Evolutionary conservation across 2,888 invertebrate species (phyloP).

Genomic region (Rhopalosiphum nymphaeae): DNA sequence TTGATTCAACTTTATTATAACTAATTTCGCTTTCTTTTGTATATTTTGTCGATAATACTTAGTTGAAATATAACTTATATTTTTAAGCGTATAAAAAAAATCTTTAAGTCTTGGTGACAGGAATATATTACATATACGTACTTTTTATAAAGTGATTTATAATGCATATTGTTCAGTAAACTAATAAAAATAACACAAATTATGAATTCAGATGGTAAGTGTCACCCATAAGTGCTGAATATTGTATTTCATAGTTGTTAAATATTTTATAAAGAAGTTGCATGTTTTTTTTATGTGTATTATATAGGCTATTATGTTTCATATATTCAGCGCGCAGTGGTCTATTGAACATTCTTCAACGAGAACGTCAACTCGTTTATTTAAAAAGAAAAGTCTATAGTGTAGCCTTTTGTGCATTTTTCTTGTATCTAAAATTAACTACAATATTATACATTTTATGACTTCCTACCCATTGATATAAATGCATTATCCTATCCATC

Average conservation of each 20-base stretch:
- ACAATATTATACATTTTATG: background rate
- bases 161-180: background rate
- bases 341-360: background rate
- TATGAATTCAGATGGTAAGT: slow-evolving; percentile 20
- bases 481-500: background rate
- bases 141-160: slow-evolving; percentile 21
- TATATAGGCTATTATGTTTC: background rate
- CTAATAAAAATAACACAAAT: slow-evolving; percentile 28
- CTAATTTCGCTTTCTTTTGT: background rate
- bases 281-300: background rate
- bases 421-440: background rate
- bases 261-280: slow-evolving; percentile 24
- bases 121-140: background rate
- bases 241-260: slow-evolving; percentile 36
- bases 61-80: background rate
- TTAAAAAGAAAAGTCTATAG: background rate
- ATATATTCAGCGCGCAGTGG: background rate
- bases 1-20: background rate
- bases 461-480: background rate
- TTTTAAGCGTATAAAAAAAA: background rate
- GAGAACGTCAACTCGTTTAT: background rate
- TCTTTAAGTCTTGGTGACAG: background rate
- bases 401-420: background rate
- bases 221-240: slow-evolving; percentile 50
- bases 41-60: background rate